Conservation (phyloP, 2,888 invertebrate species). For the Hypselothyrea guttata region DNA sequence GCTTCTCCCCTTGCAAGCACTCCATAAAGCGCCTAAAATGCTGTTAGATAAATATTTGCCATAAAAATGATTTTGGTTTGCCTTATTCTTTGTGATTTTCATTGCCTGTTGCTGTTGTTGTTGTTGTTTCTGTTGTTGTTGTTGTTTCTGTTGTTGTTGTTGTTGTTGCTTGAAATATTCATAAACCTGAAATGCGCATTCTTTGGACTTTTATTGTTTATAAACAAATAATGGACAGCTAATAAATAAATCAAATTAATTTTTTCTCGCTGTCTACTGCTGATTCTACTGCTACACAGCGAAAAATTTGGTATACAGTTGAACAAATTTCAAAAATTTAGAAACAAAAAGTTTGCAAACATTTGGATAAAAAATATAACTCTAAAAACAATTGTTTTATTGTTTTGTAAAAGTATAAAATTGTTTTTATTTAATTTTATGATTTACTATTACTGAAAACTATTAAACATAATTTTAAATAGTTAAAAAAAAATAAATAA, state of each 20-base stretch:
- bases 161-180: constrained; percentile 59
- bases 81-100: constrained; percentile 39
- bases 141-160: constrained; percentile 27
- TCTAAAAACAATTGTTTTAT: too few relatives aligned
- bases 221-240: constrained; percentile 74
- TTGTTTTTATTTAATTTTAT: too few relatives aligned
- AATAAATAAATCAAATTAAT: constrained; percentile 74
- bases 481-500: too few relatives aligned
- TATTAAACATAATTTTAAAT: too few relatives aligned
- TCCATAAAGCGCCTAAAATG: constrained; percentile 54
- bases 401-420: too few relatives aligned
- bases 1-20: background rate
- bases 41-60: constrained; percentile 73
- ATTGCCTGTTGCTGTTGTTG: constrained; percentile 25
- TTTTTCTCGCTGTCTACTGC: constrained; percentile 7
- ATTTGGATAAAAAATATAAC: too few relatives aligned
- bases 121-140: constrained; percentile 25
- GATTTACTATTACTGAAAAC: too few relatives aligned
- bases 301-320: too few relatives aligned
- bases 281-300: too few relatives aligned
- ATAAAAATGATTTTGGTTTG: constrained; percentile 65
- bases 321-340: too few relatives aligned
- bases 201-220: constrained; percentile 70
- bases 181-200: constrained; percentile 74
- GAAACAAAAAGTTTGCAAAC: too few relatives aligned